phyloP scores from a whole-genome alignment of 2,888 invertebrate genomes.

The Papilio protenor region DNA sequence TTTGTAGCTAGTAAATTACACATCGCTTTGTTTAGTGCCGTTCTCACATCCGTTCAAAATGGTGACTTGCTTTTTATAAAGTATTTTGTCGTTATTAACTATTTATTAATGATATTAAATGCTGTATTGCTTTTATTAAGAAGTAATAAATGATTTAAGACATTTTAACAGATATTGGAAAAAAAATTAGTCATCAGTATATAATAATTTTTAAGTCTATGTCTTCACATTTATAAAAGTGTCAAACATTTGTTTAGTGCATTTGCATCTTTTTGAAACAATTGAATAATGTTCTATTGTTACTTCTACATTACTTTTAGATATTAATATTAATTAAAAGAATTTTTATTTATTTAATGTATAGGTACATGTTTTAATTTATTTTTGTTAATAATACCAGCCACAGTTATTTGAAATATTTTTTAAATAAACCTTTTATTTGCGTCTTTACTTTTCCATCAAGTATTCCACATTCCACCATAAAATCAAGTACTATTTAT shows the following conservation, averaged over 20 bases:
- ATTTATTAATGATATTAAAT: slow-evolving; percentile 36
- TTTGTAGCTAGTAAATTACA: slow-evolving; percentile 61
- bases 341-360: not conserved
- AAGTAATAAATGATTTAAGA: not conserved
- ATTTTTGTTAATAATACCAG: not conserved
- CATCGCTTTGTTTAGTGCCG: slow-evolving; percentile 79
- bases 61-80: slow-evolving; percentile 82
- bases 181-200: slow-evolving; percentile 49
- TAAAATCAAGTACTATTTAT: too few species aligned
- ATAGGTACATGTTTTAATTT: not conserved
- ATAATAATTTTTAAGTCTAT: slow-evolving; percentile 29
- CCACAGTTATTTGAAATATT: not conserved
- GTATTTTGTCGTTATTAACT: slow-evolving; percentile 44
- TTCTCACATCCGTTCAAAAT: slow-evolving; percentile 86
- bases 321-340: not conserved
- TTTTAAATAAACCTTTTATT: not conserved
- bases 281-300: not conserved
- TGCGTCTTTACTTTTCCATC: not conserved
- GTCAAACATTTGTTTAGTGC: not conserved
- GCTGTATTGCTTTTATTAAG: slow-evolving; percentile 13
- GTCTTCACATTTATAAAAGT: not conserved
- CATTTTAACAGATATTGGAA: slow-evolving; percentile 23
- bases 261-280: not conserved
- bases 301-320: not conserved
- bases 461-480: too few species aligned